Conservation (phyloP, 2,888 invertebrate genomes). For the Agrotis clavis region DNA sequence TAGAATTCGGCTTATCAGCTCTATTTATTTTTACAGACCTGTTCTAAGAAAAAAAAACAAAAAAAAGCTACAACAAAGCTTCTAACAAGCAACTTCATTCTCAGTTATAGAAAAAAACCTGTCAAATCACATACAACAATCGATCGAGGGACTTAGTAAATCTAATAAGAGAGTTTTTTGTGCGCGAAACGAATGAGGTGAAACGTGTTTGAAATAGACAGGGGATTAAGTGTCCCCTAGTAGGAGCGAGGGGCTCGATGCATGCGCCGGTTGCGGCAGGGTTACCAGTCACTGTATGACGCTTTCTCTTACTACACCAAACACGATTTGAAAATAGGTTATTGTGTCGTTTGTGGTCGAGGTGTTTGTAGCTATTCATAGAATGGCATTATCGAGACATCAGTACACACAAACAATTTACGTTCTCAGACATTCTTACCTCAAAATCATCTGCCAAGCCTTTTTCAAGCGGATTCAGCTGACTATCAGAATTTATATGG, state of each 20-base stretch:
- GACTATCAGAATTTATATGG: too few species aligned
- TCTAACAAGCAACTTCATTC: constrained; percentile 64
- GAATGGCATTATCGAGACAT: neutral
- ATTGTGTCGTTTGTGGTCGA: constrained; percentile 55
- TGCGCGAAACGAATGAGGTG: constrained; percentile 89
- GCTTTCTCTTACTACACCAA: constrained; percentile 54
- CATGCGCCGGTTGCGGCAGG: constrained; percentile 59
- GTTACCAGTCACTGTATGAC: constrained; percentile 46
- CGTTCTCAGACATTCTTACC: neutral
- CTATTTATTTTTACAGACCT: constrained; percentile 38
- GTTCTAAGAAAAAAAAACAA: constrained; percentile 26
- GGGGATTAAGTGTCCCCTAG: constrained; percentile 89
- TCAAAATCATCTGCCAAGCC: too few species aligned
- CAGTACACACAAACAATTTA: neutral
- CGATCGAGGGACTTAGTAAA: constrained; percentile 84
- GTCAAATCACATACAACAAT: constrained; percentile 85
- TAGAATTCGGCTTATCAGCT: constrained; percentile 39
- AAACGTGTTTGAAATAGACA: constrained; percentile 91
- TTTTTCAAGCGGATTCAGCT: too few species aligned
- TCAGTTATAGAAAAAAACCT: constrained; percentile 69
- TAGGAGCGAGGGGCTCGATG: constrained; percentile 70
- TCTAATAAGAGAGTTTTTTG: constrained; percentile 89
- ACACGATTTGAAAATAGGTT: constrained; percentile 60
- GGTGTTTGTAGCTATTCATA: constrained; percentile 20
- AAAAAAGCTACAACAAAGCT: constrained; percentile 40